A percentile compares a stretch with the other conserved stretches of the same genome.
Evolutionary conservation across 1,140 invertebrate genomes (phyloP).

Genomic region (Nasonia longicornis): DNA sequence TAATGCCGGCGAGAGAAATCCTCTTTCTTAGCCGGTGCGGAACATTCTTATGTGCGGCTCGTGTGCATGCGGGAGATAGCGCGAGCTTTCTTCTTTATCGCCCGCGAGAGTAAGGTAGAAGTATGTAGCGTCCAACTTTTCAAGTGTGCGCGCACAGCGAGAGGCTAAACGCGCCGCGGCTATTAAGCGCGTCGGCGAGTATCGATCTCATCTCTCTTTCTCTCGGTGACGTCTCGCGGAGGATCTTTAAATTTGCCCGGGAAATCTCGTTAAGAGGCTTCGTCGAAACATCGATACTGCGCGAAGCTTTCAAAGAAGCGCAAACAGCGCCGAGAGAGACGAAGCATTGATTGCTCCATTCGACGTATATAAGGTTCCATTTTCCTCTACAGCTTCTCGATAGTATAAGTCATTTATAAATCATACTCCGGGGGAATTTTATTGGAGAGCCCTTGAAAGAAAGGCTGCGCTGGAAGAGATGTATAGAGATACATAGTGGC

Average conservation of each 20-base stretch:
- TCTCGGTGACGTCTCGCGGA: not conserved
- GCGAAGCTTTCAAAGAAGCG: not conserved
- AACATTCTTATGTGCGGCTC: not conserved
- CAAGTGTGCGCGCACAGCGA: not conserved
- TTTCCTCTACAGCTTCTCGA: constrained; percentile 30
- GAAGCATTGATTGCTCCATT: constrained; percentile 25
- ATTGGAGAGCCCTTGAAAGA: constrained; percentile 27
- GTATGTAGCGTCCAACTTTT: not conserved
- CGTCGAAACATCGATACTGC: too few species aligned
- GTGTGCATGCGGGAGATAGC: constrained; percentile 24
- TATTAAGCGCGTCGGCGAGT: not conserved
- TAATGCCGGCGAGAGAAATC: constrained; percentile 62
- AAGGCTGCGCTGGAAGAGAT: constrained; percentile 8
- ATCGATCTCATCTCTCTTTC: not conserved
- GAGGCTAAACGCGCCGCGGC: not conserved
- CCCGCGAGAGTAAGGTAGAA: not conserved
- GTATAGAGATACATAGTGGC: not conserved
- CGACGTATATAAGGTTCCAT: constrained; percentile 17
- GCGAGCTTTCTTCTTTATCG: constrained; percentile 30
- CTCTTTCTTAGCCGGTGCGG: constrained; percentile 43
- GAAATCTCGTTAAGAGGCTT: too few species aligned
- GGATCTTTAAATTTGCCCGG: too few species aligned
- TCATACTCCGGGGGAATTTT: constrained; percentile 28
- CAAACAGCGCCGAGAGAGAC: not conserved
- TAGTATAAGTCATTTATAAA: constrained; percentile 39